A percentile compares a stretch with the other conserved stretches of the same genome.
Evolutionary conservation across 2,888 invertebrate genomes (phyloP).

Genomic region (Plusia festucae): DNA sequence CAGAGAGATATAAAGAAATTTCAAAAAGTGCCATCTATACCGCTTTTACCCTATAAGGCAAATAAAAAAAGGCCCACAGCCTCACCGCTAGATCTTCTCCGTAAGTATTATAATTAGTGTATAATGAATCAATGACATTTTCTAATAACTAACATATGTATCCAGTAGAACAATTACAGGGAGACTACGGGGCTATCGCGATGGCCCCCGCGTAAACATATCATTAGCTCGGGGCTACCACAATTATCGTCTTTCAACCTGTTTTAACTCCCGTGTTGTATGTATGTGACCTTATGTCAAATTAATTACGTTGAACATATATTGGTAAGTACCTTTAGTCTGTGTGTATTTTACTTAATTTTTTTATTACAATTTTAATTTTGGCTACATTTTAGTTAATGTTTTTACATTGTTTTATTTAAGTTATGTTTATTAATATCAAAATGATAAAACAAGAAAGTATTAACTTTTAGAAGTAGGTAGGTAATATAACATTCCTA

Average conservation of each 20-base stretch:
- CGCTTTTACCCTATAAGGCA: no score
- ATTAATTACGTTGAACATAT: conserved; percentile 41
- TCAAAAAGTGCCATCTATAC: no score
- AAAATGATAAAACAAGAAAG: no score
- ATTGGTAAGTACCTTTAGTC: conserved; percentile 36
- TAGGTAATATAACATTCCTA: no score
- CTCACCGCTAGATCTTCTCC: background rate
- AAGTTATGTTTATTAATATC: no score
- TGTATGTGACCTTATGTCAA: conserved; percentile 53
- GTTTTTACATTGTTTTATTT: no score
- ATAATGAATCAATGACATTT: conserved; percentile 40
- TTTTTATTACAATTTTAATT: background rate
- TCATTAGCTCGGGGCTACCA: conserved; percentile 46
- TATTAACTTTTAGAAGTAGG: no score
- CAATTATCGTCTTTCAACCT: conserved; percentile 56
- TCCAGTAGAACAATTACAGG: conserved; percentile 44
- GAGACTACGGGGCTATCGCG: conserved; percentile 44
- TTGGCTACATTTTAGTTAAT: no score
- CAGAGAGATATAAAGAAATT: no score
- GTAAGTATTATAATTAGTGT: no score
- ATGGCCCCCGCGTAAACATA: conserved; percentile 47
- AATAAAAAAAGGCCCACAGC: background rate
- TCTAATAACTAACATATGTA: conserved; percentile 34
- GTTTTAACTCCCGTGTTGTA: conserved; percentile 35
- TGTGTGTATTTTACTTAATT: conserved; percentile 41